These are phyloP conservation scores for Xenopus borealis DNA, from an alignment of 2,113 vertebrate genomes.

Conservation along the genomic window DNA sequence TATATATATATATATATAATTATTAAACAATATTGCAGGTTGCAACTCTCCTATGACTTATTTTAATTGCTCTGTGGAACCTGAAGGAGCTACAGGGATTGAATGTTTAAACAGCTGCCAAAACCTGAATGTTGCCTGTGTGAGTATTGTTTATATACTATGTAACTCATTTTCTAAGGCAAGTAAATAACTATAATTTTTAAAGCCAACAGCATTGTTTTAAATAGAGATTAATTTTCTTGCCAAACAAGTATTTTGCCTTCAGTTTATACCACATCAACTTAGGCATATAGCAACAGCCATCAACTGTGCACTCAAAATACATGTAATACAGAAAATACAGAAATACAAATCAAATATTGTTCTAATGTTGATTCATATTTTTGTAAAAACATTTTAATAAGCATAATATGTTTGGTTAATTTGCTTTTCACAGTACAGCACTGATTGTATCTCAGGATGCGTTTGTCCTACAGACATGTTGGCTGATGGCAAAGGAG, in stretches of 20 bases:
- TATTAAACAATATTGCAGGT: constrained; percentile 45
- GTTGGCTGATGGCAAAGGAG: constrained; percentile 60
- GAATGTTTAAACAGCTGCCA: constrained; percentile 88
- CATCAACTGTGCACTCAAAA: too few species aligned
- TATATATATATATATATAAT: too few species aligned
- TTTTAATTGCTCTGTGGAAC: constrained; percentile 69
- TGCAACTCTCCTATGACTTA: constrained; percentile 77
- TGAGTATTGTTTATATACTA: constrained; percentile 60
- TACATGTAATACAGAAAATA: background rate
- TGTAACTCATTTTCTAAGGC: too few species aligned
- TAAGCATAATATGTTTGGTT: background rate
- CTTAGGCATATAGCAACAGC: too few species aligned
- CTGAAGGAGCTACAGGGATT: constrained; percentile 60
- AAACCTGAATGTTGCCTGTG: constrained; percentile 82
- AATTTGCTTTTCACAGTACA: constrained; percentile 55
- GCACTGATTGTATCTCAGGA: constrained; percentile 63
- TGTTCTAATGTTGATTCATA: background rate
- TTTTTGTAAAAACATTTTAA: background rate
- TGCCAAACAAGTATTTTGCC: too few species aligned
- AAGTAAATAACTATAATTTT: too few species aligned
- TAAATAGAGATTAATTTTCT: too few species aligned
- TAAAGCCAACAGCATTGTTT: too few species aligned
- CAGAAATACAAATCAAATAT: background rate
- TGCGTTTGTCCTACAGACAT: constrained; percentile 68
- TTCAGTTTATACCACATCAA: too few species aligned